A percentile compares a stretch with the other conserved stretches of the same genome.
Evolutionary conservation across 2,888 invertebrate genomes (phyloP).

Genomic region (Acanthosepion esculentum): DNA sequence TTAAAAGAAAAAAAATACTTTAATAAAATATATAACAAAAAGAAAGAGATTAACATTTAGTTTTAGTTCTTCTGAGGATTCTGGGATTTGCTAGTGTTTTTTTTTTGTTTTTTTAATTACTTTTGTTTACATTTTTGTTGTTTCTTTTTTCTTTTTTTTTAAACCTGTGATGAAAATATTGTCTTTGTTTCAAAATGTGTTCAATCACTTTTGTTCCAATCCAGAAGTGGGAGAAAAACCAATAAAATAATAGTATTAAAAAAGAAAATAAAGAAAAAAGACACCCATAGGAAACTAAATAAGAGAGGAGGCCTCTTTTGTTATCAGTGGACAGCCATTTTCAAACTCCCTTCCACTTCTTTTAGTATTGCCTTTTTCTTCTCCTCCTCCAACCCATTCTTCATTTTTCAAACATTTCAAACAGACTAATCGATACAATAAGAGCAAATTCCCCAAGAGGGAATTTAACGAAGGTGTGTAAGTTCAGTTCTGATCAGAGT

Average conservation of each 20-base stretch:
- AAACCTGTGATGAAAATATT: background rate
- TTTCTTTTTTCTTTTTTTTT: background rate
- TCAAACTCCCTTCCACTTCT: background rate
- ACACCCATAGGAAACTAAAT: background rate
- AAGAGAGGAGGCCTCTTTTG: background rate
- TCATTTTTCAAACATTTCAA: background rate
- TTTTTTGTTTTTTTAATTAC: background rate
- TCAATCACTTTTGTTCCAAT: background rate
- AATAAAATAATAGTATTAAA: background rate
- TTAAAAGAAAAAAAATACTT: background rate
- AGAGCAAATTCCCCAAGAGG: background rate
- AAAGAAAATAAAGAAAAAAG: background rate
- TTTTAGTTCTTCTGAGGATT: background rate
- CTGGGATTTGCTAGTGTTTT: background rate
- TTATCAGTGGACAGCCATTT: background rate
- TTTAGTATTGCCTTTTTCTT: background rate
- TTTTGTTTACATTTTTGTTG: background rate
- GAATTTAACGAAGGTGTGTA: conserved; percentile 13
- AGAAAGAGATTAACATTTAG: background rate
- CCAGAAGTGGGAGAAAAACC: background rate
- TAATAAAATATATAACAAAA: too few species aligned
- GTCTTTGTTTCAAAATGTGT: background rate
- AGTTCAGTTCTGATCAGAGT: background rate
- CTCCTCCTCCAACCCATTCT: background rate
- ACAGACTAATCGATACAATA: background rate